A percentile compares a stretch with the other conserved stretches of the same genome.
phyloP scores from a whole-genome alignment of 2,797 vertebrate genomes.

The Lithobates pipiens region DNA sequence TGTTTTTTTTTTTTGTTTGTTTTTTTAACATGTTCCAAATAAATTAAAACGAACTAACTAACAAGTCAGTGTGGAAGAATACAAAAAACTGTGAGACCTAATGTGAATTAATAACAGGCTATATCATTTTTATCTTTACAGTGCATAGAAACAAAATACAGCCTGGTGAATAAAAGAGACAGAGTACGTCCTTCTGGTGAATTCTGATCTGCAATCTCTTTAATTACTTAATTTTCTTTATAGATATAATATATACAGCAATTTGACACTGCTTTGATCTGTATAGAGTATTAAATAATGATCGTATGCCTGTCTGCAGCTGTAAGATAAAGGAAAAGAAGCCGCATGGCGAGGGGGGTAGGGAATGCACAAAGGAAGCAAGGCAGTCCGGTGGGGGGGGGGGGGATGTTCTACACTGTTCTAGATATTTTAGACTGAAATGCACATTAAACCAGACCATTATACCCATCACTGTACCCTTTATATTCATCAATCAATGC shows the following conservation, averaged over 20 bases:
- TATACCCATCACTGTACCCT: neutral
- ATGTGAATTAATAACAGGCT: too few relatives aligned
- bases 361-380: conserved; percentile 23
- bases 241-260: too few relatives aligned
- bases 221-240: neutral
- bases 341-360: conserved; percentile 19
- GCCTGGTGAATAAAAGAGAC: too few relatives aligned
- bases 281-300: neutral
- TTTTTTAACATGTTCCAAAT: too few relatives aligned
- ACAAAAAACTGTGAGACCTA: too few relatives aligned
- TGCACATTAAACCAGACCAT: neutral
- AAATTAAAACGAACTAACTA: too few relatives aligned
- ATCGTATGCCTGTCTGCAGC: neutral
- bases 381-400: neutral
- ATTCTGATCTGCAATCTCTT: neutral
- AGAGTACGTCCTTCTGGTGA: too few relatives aligned
- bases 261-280: neutral
- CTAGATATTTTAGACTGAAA: neutral
- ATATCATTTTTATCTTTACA: too few relatives aligned
- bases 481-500: neutral
- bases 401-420: neutral
- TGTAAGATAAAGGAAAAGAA: conserved; percentile 9
- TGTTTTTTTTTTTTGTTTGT: too few relatives aligned
- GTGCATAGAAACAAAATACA: too few relatives aligned
- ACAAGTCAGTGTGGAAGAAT: too few relatives aligned